Percentiles rank a stretch among this genome's conserved stretches.
Conservation (phyloP, 1,140 invertebrate genomes). For the Zaprionus africanus region DNA sequence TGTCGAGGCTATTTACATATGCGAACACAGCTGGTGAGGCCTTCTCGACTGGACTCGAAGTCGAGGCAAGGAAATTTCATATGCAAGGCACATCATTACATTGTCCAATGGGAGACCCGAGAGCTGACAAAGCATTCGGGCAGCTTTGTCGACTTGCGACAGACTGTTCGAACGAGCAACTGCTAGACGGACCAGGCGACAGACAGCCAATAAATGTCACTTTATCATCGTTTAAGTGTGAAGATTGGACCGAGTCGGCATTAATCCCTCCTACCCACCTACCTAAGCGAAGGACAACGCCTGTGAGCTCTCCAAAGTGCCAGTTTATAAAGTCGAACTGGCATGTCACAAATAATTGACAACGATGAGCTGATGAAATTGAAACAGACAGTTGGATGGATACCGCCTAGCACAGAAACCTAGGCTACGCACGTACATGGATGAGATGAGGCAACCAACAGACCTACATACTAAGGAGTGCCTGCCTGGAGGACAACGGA, state of each 20-base stretch:
- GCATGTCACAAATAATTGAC: conserved; percentile 75
- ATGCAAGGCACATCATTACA: conserved; percentile 75
- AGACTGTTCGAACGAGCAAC: background rate
- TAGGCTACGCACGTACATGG: conserved; percentile 4
- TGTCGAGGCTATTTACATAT: conserved; percentile 25
- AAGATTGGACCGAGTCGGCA: conserved; percentile 30
- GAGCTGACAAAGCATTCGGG: conserved; percentile 58
- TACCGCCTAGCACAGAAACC: conserved; percentile 1
- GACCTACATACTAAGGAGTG: background rate
- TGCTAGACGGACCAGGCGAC: conserved; percentile 47
- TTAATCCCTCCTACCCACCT: conserved; percentile 19
- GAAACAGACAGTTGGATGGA: conserved; percentile 57
- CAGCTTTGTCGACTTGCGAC: conserved; percentile 17
- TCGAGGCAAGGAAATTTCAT: conserved; percentile 39
- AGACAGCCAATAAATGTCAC: conserved; percentile 79
- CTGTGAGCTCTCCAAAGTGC: conserved; percentile 57
- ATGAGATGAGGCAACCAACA: background rate
- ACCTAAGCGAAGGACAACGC: conserved; percentile 19
- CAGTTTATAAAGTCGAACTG: conserved; percentile 73
- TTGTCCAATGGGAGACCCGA: conserved; percentile 46
- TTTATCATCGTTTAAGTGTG: conserved; percentile 65
- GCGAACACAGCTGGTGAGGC: background rate
- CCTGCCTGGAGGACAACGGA: background rate
- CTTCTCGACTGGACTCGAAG: background rate
- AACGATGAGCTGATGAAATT: conserved; percentile 65